Evolutionary conservation across 35 echinoderm and acorn worm species (phyloP), one percentile per base, ranked within the genome.

Genomic region (Apostichopus californicus): DNA sequence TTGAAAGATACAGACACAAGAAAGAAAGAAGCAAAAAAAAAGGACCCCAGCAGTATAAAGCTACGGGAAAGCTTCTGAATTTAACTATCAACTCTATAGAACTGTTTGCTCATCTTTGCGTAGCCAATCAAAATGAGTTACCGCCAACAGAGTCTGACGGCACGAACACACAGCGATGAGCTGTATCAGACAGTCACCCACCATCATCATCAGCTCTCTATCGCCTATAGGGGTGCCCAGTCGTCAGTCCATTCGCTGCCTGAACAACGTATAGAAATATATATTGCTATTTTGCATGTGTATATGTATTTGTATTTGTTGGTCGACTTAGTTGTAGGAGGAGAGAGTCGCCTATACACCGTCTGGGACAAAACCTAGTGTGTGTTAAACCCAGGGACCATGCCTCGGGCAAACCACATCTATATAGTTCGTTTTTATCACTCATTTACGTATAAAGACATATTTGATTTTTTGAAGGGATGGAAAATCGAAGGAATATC

Each of bases 141-240:
- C 81, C 81, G 81, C 56, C 56, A 85, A 60, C 81, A 85, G 81
- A 85, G 81, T 55, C 55, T 85, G 56, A 85, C 54, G 58, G 81
- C 15, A 46, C 8, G n/a, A 12, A 17, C 7, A 46, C 34, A 34
- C 12, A 53, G 4, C 15, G 14, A 53, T 56, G 55, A 83, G 17
- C 17, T 15, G 18, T 83, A 53, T 54, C n/a, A 25, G 55, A n/a
- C 80, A 17, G 24, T 18, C 10, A 17, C 18, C 1, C 52, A 56
- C 34, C 26, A 18, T 10, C 34, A 46, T 55, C 13, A 46, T 46
- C 10, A 7, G 53, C 46, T 83, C 46, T 83, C 25, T 55, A 55
- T 83, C 80, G 80, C 34, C 34, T 46, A 46, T 46, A 46, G 17
- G 55, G n/a, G 21, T 18, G 55, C 56, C 6, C 20, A 17, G 81